Evolutionary conservation across 2,888 invertebrate species (phyloP).

Genomic region (Apamea monoglypha): DNA sequence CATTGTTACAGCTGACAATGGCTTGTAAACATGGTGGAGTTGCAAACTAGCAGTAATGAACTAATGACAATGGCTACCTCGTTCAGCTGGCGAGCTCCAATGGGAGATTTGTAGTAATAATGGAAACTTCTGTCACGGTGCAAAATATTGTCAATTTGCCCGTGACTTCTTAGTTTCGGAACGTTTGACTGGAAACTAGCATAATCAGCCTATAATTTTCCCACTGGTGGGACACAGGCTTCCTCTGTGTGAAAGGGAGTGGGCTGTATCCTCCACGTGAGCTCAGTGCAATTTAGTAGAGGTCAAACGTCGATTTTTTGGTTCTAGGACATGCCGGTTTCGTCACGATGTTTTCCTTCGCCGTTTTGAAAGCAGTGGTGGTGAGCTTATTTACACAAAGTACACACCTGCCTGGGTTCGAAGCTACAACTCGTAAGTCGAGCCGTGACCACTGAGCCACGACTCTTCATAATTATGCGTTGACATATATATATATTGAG

Average conservation of each 20-base stretch:
- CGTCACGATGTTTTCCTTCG: too few species aligned
- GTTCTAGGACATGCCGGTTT: too few species aligned
- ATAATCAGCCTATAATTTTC: too few species aligned
- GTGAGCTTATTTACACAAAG: too few species aligned
- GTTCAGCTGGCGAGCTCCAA: neutral
- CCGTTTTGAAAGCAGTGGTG: too few species aligned
- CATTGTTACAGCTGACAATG: conserved; percentile 27
- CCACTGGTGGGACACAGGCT: neutral
- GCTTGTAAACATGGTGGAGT: conserved; percentile 6
- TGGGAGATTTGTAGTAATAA: neutral
- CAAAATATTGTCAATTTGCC: neutral
- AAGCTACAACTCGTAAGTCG: too few species aligned
- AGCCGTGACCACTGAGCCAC: too few species aligned
- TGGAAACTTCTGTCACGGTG: neutral
- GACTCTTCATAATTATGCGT: too few species aligned
- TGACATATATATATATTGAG: neutral
- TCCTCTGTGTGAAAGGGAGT: neutral
- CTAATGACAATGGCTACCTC: conserved; percentile 4
- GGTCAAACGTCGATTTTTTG: neutral
- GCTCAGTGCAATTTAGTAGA: too few species aligned
- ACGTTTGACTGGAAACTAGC: neutral
- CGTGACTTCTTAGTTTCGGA: neutral
- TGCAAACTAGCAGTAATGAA: neutral
- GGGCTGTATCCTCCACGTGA: neutral
- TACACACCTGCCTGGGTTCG: too few species aligned